A percentile compares a stretch with the other conserved stretches of the same genome.
Evolutionary conservation across 2,797 vertebrate genomes (phyloP).

Genomic region (Liasis olivaceus): DNA sequence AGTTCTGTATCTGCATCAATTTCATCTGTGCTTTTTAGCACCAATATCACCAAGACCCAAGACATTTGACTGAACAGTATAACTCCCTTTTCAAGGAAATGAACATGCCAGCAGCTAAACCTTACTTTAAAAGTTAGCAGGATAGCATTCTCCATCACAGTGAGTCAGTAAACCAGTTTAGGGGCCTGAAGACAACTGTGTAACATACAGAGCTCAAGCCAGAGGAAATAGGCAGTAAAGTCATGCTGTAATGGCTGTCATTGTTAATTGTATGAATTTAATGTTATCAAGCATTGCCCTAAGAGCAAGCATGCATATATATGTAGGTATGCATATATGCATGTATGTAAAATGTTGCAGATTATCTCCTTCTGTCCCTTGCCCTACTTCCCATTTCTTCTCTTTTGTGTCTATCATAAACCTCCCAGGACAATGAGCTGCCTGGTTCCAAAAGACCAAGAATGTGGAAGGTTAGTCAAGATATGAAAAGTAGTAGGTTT

Average conservation of each 20-base stretch:
- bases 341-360: too few relatives aligned
- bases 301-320: neutral
- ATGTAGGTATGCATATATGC: too few relatives aligned
- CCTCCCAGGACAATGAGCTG: neutral
- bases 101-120: neutral
- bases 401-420: neutral
- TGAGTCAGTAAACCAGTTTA: neutral
- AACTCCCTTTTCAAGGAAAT: neutral
- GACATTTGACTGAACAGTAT: neutral
- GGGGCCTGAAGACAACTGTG: neutral
- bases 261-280: neutral
- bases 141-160: neutral
- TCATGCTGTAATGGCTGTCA: neutral
- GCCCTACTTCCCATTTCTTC: neutral
- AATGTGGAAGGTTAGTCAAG: neutral
- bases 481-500: neutral
- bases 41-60: neutral
- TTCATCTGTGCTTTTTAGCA: neutral
- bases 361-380: neutral
- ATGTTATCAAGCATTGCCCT: neutral
- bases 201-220: neutral
- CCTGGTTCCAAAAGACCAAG: neutral
- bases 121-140: neutral
- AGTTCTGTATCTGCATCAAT: neutral
- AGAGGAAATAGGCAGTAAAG: neutral